Conservation (phyloP, 2,113 vertebrate species). For the Oncorhynchus masou region DNA sequence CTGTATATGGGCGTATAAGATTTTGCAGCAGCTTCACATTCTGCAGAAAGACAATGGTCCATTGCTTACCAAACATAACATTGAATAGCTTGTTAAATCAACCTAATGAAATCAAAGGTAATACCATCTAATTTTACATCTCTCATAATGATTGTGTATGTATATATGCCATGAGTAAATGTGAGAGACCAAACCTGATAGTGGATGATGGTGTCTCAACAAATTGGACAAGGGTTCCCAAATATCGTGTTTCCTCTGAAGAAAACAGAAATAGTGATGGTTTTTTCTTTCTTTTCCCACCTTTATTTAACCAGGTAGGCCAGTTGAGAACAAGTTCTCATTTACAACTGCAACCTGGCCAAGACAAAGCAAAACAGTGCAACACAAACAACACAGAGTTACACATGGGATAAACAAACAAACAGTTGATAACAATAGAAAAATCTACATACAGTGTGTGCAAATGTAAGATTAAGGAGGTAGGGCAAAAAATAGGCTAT, state of each 20-base stretch:
- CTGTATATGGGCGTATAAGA: conserved; percentile 81
- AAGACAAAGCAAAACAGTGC: too few species aligned
- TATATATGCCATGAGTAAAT: background rate
- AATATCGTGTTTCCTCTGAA: conserved; percentile 75
- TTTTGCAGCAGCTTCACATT: conserved; percentile 87
- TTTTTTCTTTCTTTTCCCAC: too few species aligned
- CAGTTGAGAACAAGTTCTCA: too few species aligned
- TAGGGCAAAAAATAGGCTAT: too few species aligned
- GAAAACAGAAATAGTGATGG: background rate
- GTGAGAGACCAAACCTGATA: conserved; percentile 72
- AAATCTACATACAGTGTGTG: too few species aligned
- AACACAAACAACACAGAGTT: too few species aligned
- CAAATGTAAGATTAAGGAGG: too few species aligned
- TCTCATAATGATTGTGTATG: background rate
- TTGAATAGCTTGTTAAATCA: background rate
- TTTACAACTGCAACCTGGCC: too few species aligned
- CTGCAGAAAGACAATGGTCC: conserved; percentile 55
- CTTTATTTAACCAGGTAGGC: too few species aligned
- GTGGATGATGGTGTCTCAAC: conserved; percentile 82
- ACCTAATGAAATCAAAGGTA: background rate
- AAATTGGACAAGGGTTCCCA: conserved; percentile 88
- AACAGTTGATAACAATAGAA: too few species aligned
- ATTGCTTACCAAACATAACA: background rate
- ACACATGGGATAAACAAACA: too few species aligned
- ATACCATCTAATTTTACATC: background rate